phyloP scores from a whole-genome alignment of 1,140 invertebrate genomes.

The Asobara japonica region DNA sequence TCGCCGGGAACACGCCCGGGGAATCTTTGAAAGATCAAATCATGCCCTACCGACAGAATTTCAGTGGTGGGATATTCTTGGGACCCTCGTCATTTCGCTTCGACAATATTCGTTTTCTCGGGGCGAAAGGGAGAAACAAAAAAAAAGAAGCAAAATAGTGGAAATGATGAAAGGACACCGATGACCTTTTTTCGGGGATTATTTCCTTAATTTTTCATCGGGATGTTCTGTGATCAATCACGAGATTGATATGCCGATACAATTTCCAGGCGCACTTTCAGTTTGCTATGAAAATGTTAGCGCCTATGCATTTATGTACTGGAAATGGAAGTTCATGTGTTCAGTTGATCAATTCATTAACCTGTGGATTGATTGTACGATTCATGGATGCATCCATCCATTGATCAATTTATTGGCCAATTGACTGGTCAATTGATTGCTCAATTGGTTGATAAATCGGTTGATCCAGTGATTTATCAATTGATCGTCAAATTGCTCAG shows the following conservation, averaged over 20 bases:
- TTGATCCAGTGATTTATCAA: too few relatives aligned
- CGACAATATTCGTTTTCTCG: slow-evolving; percentile 12
- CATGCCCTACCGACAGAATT: background rate
- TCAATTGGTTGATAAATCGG: too few relatives aligned
- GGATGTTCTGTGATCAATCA: background rate
- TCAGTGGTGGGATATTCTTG: background rate
- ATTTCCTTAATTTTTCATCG: slow-evolving; percentile 1
- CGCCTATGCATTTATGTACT: too few relatives aligned
- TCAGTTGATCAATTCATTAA: too few relatives aligned
- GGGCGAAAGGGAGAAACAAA: slow-evolving; percentile 26
- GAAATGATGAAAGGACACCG: slow-evolving; percentile 18
- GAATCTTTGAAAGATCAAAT: slow-evolving; percentile 35
- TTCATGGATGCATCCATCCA: too few relatives aligned
- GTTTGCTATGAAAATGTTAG: too few relatives aligned
- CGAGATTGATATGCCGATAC: background rate
- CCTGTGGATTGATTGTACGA: too few relatives aligned
- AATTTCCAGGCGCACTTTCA: too few relatives aligned
- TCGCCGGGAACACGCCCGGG: slow-evolving; percentile 43
- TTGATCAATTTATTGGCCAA: too few relatives aligned
- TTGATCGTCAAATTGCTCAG: too few relatives aligned
- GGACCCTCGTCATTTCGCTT: slow-evolving; percentile 19
- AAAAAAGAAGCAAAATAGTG: background rate
- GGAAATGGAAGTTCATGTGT: too few relatives aligned
- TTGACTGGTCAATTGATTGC: too few relatives aligned
- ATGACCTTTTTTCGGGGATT: background rate